phyloP scores from a whole-genome alignment of 1,140 invertebrate species.

The Cydia amplana region DNA sequence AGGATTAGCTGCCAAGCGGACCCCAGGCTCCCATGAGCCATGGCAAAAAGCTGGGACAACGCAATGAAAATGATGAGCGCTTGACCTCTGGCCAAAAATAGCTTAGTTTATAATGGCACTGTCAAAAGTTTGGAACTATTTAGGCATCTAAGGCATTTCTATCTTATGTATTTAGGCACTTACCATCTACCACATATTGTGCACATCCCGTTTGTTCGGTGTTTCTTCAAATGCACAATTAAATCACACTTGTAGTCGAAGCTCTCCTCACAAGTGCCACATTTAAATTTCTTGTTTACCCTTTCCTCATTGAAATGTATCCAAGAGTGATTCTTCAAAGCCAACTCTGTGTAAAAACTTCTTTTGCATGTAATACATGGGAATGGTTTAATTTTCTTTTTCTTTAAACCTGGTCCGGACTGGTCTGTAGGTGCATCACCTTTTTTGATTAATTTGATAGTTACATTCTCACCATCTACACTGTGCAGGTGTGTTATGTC shows the following conservation, averaged over 20 bases:
- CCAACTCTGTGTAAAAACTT: slow-evolving; percentile 66
- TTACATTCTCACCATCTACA: slow-evolving; percentile 64
- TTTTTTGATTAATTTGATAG: slow-evolving; percentile 67
- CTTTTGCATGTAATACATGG: slow-evolving; percentile 61
- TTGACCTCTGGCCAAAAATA: no score
- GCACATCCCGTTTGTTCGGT: slow-evolving; percentile 83
- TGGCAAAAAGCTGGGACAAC: no score
- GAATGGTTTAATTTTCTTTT: slow-evolving; percentile 57
- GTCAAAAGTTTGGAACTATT: no score
- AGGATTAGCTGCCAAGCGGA: no score
- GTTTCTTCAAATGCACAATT: slow-evolving; percentile 84
- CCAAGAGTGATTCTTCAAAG: slow-evolving; percentile 74
- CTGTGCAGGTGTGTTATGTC: slow-evolving; percentile 65
- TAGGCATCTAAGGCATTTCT: no score
- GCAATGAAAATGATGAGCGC: no score
- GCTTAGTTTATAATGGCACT: no score
- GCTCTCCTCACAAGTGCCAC: slow-evolving; percentile 82
- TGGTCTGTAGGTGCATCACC: slow-evolving; percentile 36
- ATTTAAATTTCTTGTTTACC: slow-evolving; percentile 62
- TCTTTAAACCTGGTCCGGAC: slow-evolving; percentile 38
- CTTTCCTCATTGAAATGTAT: slow-evolving; percentile 55
- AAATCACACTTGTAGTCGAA: slow-evolving; percentile 83
- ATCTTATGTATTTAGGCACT: slow-evolving; percentile 60
- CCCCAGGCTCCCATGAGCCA: no score
- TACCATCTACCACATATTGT: slow-evolving; percentile 86